These are phyloP conservation scores for Micropterix aruncella DNA, from an alignment of 2,888 invertebrate species.

Conservation along the genomic window DNA sequence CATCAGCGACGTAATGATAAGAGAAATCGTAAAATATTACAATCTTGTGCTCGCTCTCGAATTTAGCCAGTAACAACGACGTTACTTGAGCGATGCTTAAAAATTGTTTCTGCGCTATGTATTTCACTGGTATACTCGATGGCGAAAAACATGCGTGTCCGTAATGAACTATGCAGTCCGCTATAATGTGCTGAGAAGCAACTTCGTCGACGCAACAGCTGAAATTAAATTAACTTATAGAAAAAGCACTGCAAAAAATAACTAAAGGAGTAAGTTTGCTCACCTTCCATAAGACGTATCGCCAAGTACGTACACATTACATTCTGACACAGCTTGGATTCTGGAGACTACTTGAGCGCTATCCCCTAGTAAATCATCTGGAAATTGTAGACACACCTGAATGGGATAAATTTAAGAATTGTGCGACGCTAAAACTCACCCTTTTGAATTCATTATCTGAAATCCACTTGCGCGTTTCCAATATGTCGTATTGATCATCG, in stretches of 20 bases:
- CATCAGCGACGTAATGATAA: too few relatives aligned
- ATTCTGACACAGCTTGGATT: slow-evolving; percentile 27
- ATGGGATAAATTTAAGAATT: too few relatives aligned
- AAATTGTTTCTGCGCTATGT: slow-evolving; percentile 49
- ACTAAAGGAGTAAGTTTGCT: too few relatives aligned
- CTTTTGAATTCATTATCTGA: slow-evolving; percentile 44
- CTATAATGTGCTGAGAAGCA: slow-evolving; percentile 75
- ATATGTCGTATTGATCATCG: slow-evolving; percentile 40
- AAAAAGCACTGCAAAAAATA: background rate
- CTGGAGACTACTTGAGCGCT: slow-evolving; percentile 52
- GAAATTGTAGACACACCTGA: slow-evolving; percentile 85
- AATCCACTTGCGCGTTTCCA: slow-evolving; percentile 56
- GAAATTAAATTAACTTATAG: slow-evolving; percentile 15
- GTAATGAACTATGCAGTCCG: slow-evolving; percentile 82
- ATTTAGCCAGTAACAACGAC: too few relatives aligned
- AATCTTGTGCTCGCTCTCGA: slow-evolving; percentile 18
- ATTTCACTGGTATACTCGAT: slow-evolving; percentile 59
- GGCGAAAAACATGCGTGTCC: slow-evolving; percentile 81
- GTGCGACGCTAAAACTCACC: too few relatives aligned
- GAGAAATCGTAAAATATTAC: slow-evolving; percentile 54
- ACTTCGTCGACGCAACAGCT: slow-evolving; percentile 87
- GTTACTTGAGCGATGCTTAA: slow-evolving; percentile 33
- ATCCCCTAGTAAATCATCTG: slow-evolving; percentile 61
- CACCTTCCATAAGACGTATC: slow-evolving; percentile 85
- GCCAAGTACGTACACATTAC: slow-evolving; percentile 65